Percentiles rank a stretch among this genome's conserved stretches.
These are phyloP conservation scores for Eupithecia tripunctaria DNA, from an alignment of 2,888 invertebrate genomes.

Conservation along the genomic window DNA sequence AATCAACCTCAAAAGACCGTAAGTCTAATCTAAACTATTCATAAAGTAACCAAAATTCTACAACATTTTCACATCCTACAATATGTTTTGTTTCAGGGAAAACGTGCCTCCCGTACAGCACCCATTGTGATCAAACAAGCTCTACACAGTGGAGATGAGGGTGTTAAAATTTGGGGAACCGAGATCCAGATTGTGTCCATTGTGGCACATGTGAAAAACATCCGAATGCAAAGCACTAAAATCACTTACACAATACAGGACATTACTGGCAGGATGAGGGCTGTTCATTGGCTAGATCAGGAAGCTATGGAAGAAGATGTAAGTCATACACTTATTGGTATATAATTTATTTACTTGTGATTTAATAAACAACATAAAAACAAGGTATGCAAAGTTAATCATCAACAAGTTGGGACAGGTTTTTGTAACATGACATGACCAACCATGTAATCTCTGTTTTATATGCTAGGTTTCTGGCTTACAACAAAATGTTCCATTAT, in stretches of 20 bases:
- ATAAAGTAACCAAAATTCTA: neutral
- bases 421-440: neutral
- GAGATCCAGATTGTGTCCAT: slow-evolving; percentile 78
- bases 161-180: slow-evolving; percentile 80
- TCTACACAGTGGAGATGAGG: slow-evolving; percentile 77
- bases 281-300: slow-evolving; percentile 79
- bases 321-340: slow-evolving; percentile 32
- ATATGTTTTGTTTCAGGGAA: slow-evolving; percentile 55
- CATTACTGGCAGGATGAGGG: slow-evolving; percentile 80
- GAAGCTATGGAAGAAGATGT: slow-evolving; percentile 81
- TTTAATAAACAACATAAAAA: neutral
- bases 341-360: neutral
- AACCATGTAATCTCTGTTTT: neutral
- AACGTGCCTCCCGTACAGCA: slow-evolving; percentile 77
- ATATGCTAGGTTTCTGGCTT: neutral
- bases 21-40: slow-evolving; percentile 41
- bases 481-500: neutral
- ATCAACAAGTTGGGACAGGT: neutral
- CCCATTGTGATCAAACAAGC: slow-evolving; percentile 80
- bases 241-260: slow-evolving; percentile 82
- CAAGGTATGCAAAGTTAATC: neutral
- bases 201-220: slow-evolving; percentile 74
- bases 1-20: slow-evolving; percentile 75
- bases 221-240: slow-evolving; percentile 79
- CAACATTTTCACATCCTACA: neutral